These are phyloP conservation scores for Caerostris extrusa DNA, from an alignment of 1,140 invertebrate species.

Conservation along the genomic window DNA sequence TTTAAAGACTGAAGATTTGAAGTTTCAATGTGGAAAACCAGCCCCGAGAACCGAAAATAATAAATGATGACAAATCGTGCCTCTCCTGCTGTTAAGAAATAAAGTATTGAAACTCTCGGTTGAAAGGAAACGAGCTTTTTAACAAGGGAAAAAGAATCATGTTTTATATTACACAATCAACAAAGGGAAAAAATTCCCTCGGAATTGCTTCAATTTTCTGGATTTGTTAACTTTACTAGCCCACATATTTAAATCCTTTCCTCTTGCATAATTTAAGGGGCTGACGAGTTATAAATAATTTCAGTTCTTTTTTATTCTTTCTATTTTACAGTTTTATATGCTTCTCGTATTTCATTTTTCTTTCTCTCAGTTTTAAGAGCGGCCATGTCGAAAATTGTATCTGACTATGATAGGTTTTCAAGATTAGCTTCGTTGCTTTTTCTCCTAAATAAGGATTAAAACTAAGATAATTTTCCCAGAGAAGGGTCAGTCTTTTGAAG, in stretches of 20 bases:
- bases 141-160: not conserved
- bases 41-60: conserved; percentile 9
- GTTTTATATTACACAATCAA: conserved; percentile 56
- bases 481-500: not conserved
- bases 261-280: conserved; percentile 43
- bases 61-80: conserved; percentile 49
- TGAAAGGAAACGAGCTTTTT: conserved; percentile 1
- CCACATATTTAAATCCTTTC: conserved; percentile 54
- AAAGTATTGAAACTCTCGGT: conserved; percentile 10
- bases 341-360: conserved; percentile 26
- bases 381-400: conserved; percentile 53
- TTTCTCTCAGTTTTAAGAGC: conserved; percentile 54
- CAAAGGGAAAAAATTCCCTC: not conserved
- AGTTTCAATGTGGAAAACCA: conserved; percentile 33
- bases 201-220: not conserved
- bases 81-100: not conserved
- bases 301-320: conserved; percentile 8
- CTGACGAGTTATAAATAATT: conserved; percentile 45
- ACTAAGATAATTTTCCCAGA: not conserved
- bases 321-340: conserved; percentile 48
- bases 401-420: conserved; percentile 18
- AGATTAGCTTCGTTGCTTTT: conserved; percentile 42
- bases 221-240: conserved; percentile 45
- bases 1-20: not conserved
- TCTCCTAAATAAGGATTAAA: conserved; percentile 56